Base-by-base conservation (phyloP, 1,140 invertebrate genomes). In the Pygmarrhopalites habei region DNA sequence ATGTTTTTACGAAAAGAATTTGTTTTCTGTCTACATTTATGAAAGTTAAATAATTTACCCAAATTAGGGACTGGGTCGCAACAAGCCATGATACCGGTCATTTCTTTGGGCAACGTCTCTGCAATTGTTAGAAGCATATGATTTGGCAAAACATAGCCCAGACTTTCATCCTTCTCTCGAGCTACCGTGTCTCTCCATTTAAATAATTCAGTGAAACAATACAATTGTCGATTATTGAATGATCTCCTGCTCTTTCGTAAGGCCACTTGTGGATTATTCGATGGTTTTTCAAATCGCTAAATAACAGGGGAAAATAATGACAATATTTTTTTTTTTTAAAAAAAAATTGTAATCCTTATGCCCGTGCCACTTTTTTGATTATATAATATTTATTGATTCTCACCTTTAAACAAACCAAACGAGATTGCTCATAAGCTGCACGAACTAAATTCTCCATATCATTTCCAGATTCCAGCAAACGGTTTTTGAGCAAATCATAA, bases 61-160 rank as follows among this genome's bases (percentile, higher is more conserved):
- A n/a, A n/a, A n/a, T n/a, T n/a, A 17, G 95, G 94, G 63, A 95
- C 86, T 0, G 94, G 93, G 74, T 89, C 91, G 75, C 95, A 98
- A 72, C 91, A 94, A 0, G 93, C 92, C 25, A 93, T 73, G 59
- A 99, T 88, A 4, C 94, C 94, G 74, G 95, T 90, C 79, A 90
- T 85, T 78, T 98, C 95, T 47, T 90, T 81, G 0, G 96, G 96
- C 47, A 98, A 74, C n/a, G 82, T 82, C 73, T 96, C 89, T 3
- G 89, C 84, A 56, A 98, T 91, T 71, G 92, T 84, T 25, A 98
- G 73, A 74, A 99, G 72, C 92, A 96, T 96, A 73, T 98, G 92
- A 77, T 95, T 95, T 0, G 95, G 94, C 60, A 99, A 76, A 30
- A 98, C 86, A 75, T 92, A 98, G 21, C 88, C 88, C 73, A 62